Evolutionary conservation across 2,113 vertebrate genomes (phyloP).

Genomic region (Sylvia atricapilla): DNA sequence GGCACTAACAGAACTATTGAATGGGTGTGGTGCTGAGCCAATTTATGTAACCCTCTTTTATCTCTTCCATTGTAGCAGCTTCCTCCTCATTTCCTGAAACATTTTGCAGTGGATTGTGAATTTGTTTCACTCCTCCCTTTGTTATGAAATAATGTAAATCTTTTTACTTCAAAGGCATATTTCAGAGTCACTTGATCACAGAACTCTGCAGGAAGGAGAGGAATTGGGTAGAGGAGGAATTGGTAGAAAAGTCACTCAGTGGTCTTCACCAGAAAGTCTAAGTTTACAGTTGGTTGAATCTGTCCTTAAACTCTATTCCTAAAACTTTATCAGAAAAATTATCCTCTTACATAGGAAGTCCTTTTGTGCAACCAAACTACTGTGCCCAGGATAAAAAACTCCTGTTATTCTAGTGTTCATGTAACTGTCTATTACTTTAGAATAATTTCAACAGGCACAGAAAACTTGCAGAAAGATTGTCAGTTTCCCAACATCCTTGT

Average conservation of each 20-base stretch:
- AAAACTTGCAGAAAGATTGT: neutral
- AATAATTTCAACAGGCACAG: neutral
- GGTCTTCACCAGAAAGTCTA: neutral
- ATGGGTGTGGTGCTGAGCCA: constrained; percentile 22
- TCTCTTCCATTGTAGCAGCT: constrained; percentile 44
- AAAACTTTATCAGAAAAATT: neutral
- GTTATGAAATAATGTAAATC: constrained; percentile 15
- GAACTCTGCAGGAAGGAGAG: neutral
- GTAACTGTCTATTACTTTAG: neutral
- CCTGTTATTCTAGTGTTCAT: neutral
- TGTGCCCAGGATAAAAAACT: neutral
- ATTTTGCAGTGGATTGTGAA: constrained; percentile 24
- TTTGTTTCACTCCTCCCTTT: constrained; percentile 11
- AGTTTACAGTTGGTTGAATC: neutral
- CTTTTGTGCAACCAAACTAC: neutral
- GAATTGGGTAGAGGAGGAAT: neutral
- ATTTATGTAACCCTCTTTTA: constrained; percentile 48
- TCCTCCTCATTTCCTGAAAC: constrained; percentile 40
- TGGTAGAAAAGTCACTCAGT: neutral
- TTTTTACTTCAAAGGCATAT: neutral
- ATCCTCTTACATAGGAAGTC: neutral
- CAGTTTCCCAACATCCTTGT: neutral
- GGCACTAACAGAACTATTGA: constrained; percentile 33
- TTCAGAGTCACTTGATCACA: neutral
- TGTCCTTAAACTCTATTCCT: neutral